phyloP scores from a whole-genome alignment of 2,113 vertebrate genomes.

The Siphamia tubifer region DNA sequence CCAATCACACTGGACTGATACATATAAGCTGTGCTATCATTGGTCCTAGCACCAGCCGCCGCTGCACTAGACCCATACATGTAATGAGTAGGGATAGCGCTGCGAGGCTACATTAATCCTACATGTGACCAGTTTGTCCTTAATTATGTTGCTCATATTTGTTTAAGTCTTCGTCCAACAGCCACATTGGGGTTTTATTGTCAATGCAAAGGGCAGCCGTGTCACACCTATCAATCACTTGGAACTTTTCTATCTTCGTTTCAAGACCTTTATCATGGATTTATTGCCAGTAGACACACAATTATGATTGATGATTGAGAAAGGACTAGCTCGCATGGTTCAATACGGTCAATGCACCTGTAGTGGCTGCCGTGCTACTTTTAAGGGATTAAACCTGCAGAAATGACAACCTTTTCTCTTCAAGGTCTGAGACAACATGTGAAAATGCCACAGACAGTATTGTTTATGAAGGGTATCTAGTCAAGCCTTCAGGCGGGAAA shows the following conservation, averaged over 20 bases:
- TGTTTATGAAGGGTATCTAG: slow-evolving; percentile 76
- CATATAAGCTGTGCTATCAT: no score
- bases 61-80: no score
- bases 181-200: slow-evolving; percentile 35
- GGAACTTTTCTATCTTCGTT: slow-evolving; percentile 37
- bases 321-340: slow-evolving; percentile 22
- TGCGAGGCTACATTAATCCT: no score
- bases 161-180: slow-evolving; percentile 37
- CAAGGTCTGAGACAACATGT: slow-evolving; percentile 26
- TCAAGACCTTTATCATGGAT: slow-evolving; percentile 59
- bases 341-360: slow-evolving; percentile 32
- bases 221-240: slow-evolving; percentile 45
- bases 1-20: no score
- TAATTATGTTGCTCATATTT: slow-evolving; percentile 49
- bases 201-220: slow-evolving; percentile 57
- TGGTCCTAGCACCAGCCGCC: no score
- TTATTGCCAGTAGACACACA: slow-evolving; percentile 32
- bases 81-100: no score
- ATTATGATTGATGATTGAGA: slow-evolving; percentile 59
- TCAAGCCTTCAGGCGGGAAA: slow-evolving; percentile 55
- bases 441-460: slow-evolving; percentile 75
- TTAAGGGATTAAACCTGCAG: slow-evolving; percentile 45
- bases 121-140: no score
- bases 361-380: slow-evolving; percentile 7
- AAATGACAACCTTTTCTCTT: slow-evolving; percentile 53